Conservation (phyloP, 2,113 vertebrate species). For the Lates calcarifer region DNA sequence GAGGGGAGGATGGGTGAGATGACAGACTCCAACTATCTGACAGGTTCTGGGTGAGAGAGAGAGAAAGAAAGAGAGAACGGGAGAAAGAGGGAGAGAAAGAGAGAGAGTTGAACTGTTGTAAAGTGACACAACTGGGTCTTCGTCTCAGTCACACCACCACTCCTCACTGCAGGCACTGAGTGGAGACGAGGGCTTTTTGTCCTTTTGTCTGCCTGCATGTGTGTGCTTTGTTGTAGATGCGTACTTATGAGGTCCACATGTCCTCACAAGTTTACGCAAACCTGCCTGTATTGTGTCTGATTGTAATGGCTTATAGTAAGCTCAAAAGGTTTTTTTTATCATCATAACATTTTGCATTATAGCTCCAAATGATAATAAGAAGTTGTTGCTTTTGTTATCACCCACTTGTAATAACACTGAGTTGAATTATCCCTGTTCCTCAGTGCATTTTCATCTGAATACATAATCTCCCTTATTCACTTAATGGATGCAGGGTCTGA, state of each 20-base stretch:
- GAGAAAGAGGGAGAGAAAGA: slow-evolving; percentile 38
- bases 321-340: slow-evolving; percentile 3
- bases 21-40: slow-evolving; percentile 72
- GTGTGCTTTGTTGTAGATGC: slow-evolving; percentile 22
- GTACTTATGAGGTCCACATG: slow-evolving; percentile 25
- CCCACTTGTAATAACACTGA: slow-evolving; percentile 47
- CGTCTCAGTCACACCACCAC: slow-evolving; percentile 86
- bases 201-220: slow-evolving; percentile 68
- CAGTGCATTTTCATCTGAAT: slow-evolving; percentile 44
- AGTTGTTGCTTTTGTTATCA: slow-evolving; percentile 55
- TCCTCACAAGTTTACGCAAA: slow-evolving; percentile 38
- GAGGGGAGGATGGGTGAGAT: slow-evolving; percentile 88
- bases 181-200: slow-evolving; percentile 75
- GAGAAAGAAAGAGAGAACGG: slow-evolving; percentile 26
- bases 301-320: slow-evolving; percentile 10
- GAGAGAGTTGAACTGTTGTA: slow-evolving; percentile 81
- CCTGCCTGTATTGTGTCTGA: not conserved
- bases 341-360: slow-evolving; percentile 33
- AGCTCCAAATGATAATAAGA: slow-evolving; percentile 19
- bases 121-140: slow-evolving; percentile 96
- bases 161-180: slow-evolving; percentile 85
- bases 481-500: slow-evolving; percentile 37
- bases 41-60: slow-evolving; percentile 74
- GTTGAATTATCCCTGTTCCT: slow-evolving; percentile 39
- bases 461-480: slow-evolving; percentile 51